Base-by-base conservation (phyloP, 2,113 vertebrate genomes). In the Psittacus erithacus region DNA sequence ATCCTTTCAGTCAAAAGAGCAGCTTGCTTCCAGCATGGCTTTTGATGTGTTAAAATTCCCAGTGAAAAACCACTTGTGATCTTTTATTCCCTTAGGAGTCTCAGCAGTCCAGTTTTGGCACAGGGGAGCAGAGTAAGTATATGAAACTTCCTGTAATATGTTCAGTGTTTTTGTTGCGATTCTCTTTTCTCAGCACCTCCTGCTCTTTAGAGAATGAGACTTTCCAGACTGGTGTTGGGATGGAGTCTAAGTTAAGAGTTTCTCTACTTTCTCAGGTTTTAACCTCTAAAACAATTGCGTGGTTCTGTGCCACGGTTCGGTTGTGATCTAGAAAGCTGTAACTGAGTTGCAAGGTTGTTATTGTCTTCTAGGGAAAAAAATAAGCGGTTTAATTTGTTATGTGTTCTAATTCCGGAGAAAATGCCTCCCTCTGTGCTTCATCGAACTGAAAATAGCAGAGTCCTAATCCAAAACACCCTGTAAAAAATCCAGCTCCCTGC, bases 111-210 rank as follows among this genome's bases (percentile, higher is more conserved):
- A 97, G 85, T 95, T 99, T 99, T 97, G 98, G 98, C 92, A 95
- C 98, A 91, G 98, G 98, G 95, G 98, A 98, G 81, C 98, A 99
- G 97, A 99, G 99, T 99, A 94, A 99, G 99, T 99, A 95, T 88
- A 90, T 78, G 31, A 93, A 88, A 92, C 62, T 97, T 94, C 59
- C 74, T 96, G 96, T 68, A 33, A 55, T 43, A 31, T 35, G 44
- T 57, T 53, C 15, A 55, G 29, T 84, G 50, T 57, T 63, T 73
- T 25, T 88, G 60, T 65, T 93, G 80, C 50, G 35, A 11, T 78
- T 92, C 6, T 3, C 50, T 59, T 49, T 74, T 80, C 77, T 84
- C 63, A 77, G 81, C 67, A 62, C 68, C 86, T 70, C 44, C n/a
- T 10, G 18, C 2, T 62, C 64, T 46, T 31, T 22, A 41, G 49